Evolutionary conservation across 2,888 invertebrate genomes (phyloP), one percentile per base, ranked within the genome.

Genomic region (Drosophila kokeensis): DNA sequence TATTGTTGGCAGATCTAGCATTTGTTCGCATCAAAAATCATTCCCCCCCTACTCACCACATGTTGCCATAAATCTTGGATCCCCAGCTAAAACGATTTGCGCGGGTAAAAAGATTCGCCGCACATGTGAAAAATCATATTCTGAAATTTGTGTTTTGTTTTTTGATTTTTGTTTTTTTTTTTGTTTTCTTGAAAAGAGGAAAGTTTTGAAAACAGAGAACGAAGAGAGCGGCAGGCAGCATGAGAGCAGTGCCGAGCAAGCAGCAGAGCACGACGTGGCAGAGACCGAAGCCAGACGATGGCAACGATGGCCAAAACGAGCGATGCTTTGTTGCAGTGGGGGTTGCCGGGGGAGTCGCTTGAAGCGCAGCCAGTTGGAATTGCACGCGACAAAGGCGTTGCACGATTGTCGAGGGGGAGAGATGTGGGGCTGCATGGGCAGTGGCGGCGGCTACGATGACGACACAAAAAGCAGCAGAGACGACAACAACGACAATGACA

Each of bases 301-400:
- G 54, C 21, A 21, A 65, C 49, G 52, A 68, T 45, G 27, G 18
- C 21, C 21, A 24, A 42, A 58, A 65, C 76, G 77, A 76, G 27
- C 45, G 48, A 21, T 64, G 76, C 54, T 58, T 24, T 54, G 64
- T 15, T 66, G 68, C 40, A 63, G 30, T 32, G 48, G 48, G 50
- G 72, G 15, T 38, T 29, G 54, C 38, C 29, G 63, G 80, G 77
- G 70, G 73, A 71, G 73, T 80, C 69, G 87, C 81, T 92, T 92
- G 92, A 92, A 92, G 92, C 89, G 79, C 87, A 91, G 92, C 92
- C 92, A 92, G 92, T 92, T 92, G 91, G 69, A 75, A 82, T 72
- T 83, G 82, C 82, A 82, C 68, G 79, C 76, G 76, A 80, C 75
- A 82, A 76, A 77, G 78, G 72, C 69, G 55, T 29, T 49, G 48